Percentiles rank a stretch among this genome's conserved stretches.
Conservation (phyloP, 2,888 invertebrate genomes). For the Oegoconia quadripuncta region DNA sequence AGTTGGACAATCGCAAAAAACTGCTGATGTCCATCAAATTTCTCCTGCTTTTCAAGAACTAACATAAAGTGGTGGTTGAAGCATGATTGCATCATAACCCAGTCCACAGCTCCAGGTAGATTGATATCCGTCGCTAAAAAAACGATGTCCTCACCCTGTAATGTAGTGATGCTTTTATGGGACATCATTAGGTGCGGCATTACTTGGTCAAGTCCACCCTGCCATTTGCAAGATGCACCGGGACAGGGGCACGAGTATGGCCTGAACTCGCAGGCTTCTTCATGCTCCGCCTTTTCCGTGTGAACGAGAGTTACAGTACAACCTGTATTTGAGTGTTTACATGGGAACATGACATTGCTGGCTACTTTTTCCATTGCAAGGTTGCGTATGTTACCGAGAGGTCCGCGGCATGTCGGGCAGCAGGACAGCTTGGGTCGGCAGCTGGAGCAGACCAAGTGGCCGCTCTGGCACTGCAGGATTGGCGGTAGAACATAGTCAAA, state of each 20-base stretch:
- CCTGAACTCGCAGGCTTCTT: slow-evolving; percentile 98
- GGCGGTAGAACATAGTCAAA: slow-evolving; percentile 99
- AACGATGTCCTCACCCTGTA: slow-evolving; percentile 99
- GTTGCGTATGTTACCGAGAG: slow-evolving; percentile 97
- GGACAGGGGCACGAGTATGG: slow-evolving; percentile 99
- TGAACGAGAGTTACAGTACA: slow-evolving; percentile 95
- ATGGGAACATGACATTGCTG: slow-evolving; percentile 98
- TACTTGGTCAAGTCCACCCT: slow-evolving; percentile 97
- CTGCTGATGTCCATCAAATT: slow-evolving; percentile 97
- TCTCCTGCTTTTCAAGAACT: slow-evolving; percentile 98
- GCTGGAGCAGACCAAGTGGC: slow-evolving; percentile 98
- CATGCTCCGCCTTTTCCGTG: slow-evolving; percentile 99
- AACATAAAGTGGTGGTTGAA: slow-evolving; percentile 99
- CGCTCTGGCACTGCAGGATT: slow-evolving; percentile 98
- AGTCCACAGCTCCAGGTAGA: slow-evolving; percentile 98
- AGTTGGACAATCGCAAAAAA: slow-evolving; percentile 99
- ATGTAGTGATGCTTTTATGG: slow-evolving; percentile 98
- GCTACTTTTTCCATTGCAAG: slow-evolving; percentile 99
- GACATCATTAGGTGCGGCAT: slow-evolving; percentile 99
- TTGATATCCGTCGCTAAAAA: slow-evolving; percentile 99
- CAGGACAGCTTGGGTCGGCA: slow-evolving; percentile 98
- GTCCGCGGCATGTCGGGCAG: slow-evolving; percentile 99
- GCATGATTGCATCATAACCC: slow-evolving; percentile 99
- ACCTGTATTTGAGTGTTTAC: slow-evolving; percentile 98
- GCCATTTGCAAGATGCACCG: slow-evolving; percentile 99